Evolutionary conservation across 2,888 invertebrate species (phyloP).

Genomic region (Ormia ochracea): DNA sequence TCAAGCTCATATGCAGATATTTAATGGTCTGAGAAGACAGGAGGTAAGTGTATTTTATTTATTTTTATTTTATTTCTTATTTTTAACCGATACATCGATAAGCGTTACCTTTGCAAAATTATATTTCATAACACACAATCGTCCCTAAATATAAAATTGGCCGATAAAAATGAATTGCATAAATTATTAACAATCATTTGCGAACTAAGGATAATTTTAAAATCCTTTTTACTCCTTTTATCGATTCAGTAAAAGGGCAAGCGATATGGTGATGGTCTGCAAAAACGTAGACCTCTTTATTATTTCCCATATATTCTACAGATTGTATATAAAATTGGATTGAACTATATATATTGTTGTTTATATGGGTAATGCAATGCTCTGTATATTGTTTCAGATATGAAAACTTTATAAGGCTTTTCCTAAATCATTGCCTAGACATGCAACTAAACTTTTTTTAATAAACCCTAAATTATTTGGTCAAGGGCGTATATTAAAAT

Average conservation of each 20-base stretch:
- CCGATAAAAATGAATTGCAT: neutral
- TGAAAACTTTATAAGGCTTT: too few relatives aligned
- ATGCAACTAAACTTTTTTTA: neutral
- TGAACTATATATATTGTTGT: too few relatives aligned
- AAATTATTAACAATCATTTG: neutral
- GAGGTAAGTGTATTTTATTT: constrained; percentile 66
- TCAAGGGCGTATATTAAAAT: neutral
- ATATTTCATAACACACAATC: neutral
- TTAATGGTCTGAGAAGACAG: constrained; percentile 77
- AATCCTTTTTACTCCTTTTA: too few relatives aligned
- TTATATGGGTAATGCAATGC: too few relatives aligned
- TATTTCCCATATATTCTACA: too few relatives aligned
- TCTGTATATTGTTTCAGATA: too few relatives aligned
- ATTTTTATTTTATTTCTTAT: neutral
- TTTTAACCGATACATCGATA: neutral
- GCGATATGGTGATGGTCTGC: too few relatives aligned
- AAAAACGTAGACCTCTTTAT: too few relatives aligned
- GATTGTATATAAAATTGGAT: too few relatives aligned
- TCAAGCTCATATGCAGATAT: constrained; percentile 81
- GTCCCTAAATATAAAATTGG: neutral
- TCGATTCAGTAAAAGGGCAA: too few relatives aligned
- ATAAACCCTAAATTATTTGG: neutral
- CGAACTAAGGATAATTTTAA: too few relatives aligned
- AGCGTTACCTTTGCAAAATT: neutral
- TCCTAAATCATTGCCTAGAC: too few relatives aligned